phyloP scores from a whole-genome alignment of 2,113 vertebrate species.

The Falco punctatus region DNA sequence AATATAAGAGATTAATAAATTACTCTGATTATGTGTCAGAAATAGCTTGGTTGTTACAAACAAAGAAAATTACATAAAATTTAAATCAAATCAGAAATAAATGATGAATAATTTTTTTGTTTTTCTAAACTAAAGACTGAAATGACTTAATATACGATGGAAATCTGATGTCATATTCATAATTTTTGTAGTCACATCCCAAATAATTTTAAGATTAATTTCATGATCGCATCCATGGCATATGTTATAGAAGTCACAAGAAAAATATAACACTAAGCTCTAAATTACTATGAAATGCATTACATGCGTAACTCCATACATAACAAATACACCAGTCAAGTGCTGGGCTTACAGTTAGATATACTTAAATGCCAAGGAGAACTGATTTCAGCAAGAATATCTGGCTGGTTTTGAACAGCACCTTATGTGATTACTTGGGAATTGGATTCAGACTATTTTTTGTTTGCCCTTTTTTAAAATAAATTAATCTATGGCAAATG shows the following conservation, averaged over 20 bases:
- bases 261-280: not conserved
- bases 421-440: not conserved
- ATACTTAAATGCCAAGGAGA: not conserved
- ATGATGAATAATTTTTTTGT: not conserved
- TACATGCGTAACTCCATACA: not conserved
- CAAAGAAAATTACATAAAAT: not conserved
- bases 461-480: not conserved
- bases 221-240: not conserved
- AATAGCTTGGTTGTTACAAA: not conserved
- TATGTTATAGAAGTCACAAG: not conserved
- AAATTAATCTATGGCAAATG: not conserved
- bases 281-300: not conserved
- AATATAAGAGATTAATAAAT: not conserved
- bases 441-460: not conserved
- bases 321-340: not conserved
- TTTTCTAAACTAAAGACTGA: not conserved
- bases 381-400: not conserved
- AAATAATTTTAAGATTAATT: not conserved
- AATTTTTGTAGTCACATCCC: not conserved
- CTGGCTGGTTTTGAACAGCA: not conserved
- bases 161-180: not conserved
- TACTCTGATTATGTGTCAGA: not conserved
- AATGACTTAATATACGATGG: not conserved
- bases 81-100: not conserved
- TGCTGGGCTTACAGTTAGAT: not conserved